Conservation (phyloP, 2,888 invertebrate genomes). For the Congeria kusceri region DNA sequence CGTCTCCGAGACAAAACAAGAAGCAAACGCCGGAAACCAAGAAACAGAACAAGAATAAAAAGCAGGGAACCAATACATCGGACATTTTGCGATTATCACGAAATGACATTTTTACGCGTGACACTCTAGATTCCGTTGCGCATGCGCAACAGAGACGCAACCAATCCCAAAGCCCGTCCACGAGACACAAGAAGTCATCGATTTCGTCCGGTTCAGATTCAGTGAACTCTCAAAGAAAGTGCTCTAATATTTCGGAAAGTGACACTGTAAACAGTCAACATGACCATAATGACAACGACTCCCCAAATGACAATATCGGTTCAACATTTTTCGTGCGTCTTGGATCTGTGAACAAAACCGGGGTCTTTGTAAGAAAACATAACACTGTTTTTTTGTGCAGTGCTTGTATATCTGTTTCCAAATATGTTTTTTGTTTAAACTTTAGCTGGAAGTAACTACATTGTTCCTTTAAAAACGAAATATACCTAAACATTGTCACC, state of each 20-base stretch:
- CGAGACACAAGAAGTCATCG: neutral
- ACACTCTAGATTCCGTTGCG: slow-evolving; percentile 23
- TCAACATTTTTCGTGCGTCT: slow-evolving; percentile 51
- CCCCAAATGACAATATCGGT: slow-evolving; percentile 14
- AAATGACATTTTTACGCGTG: slow-evolving; percentile 25
- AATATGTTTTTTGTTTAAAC: too few relatives aligned
- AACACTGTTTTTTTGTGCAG: neutral
- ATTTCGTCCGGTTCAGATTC: neutral
- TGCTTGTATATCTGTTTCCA: too few relatives aligned
- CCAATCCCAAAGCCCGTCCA: slow-evolving; percentile 17
- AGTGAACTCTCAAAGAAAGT: slow-evolving; percentile 4
- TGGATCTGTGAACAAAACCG: slow-evolving; percentile 49
- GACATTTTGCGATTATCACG: slow-evolving; percentile 30
- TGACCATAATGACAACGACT: neutral
- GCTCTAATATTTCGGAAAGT: slow-evolving; percentile 7
- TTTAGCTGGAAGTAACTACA: too few relatives aligned
- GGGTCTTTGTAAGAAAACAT: slow-evolving; percentile 62
- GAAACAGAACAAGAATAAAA: slow-evolving; percentile 5
- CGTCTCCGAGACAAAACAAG: neutral
- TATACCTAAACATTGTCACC: too few relatives aligned
- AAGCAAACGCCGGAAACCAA: slow-evolving; percentile 22
- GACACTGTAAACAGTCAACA: neutral
- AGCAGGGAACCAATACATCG: neutral
- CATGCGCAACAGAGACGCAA: slow-evolving; percentile 16
- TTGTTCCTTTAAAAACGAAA: too few relatives aligned